phyloP scores from a whole-genome alignment of 2,888 invertebrate species.

The Diabrotica balteata region DNA sequence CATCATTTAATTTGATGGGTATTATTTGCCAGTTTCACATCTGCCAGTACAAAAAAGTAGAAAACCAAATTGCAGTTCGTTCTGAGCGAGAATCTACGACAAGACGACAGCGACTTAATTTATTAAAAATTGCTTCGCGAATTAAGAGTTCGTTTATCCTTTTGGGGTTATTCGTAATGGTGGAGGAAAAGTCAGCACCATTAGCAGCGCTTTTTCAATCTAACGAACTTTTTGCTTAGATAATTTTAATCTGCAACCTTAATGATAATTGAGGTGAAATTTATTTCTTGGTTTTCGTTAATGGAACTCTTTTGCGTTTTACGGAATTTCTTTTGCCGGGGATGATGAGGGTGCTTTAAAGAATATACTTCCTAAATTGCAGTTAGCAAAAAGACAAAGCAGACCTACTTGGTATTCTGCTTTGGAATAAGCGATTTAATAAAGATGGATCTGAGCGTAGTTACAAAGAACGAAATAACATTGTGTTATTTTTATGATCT shows the following conservation, averaged over 20 bases:
- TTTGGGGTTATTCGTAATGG: constrained; percentile 32
- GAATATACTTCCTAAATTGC: constrained; percentile 12
- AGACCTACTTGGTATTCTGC: neutral
- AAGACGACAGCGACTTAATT: constrained; percentile 24
- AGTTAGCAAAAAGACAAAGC: neutral
- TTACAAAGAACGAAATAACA: too few relatives aligned
- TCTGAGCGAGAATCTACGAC: neutral
- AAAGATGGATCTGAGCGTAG: too few relatives aligned
- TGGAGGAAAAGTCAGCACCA: constrained; percentile 30
- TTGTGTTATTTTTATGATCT: too few relatives aligned
- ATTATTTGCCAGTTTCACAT: too few relatives aligned
- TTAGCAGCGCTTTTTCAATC: constrained; percentile 31
- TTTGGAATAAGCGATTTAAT: too few relatives aligned
- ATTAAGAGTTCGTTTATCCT: constrained; percentile 33
- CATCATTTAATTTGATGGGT: too few relatives aligned
- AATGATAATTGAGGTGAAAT: constrained; percentile 36
- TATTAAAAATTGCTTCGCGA: constrained; percentile 34
- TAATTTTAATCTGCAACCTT: constrained; percentile 33
- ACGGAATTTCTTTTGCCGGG: constrained; percentile 18
- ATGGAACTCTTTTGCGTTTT: constrained; percentile 30
- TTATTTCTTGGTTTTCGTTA: constrained; percentile 29
- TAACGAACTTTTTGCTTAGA: constrained; percentile 34
- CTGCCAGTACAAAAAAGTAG: neutral
- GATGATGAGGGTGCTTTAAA: constrained; percentile 16
- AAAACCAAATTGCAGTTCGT: constrained; percentile 2